Conservation (phyloP, 2,888 invertebrate genomes). For the Esperia sulphurella region DNA sequence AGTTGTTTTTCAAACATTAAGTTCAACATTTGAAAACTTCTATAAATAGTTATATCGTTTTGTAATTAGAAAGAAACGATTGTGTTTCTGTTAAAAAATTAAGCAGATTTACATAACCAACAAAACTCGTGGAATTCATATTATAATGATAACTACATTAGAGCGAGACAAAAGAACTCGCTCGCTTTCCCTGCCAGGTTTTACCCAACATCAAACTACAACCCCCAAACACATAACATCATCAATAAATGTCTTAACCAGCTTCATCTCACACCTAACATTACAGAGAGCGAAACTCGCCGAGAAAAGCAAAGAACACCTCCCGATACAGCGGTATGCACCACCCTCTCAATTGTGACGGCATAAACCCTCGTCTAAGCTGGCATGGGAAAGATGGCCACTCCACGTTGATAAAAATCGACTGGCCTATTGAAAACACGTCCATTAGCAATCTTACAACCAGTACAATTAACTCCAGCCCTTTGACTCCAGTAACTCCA, state of each 20-base stretch:
- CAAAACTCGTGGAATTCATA: too few relatives aligned
- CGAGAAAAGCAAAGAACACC: constrained; percentile 54
- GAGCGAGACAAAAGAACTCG: too few relatives aligned
- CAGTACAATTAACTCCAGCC: constrained; percentile 56
- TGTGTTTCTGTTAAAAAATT: too few relatives aligned
- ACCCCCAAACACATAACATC: not conserved
- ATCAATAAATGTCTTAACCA: not conserved
- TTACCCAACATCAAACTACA: not conserved
- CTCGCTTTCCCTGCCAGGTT: too few relatives aligned
- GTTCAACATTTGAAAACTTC: too few relatives aligned
- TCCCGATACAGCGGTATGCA: constrained; percentile 60
- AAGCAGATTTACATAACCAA: too few relatives aligned
- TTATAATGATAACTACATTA: too few relatives aligned
- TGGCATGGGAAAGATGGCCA: constrained; percentile 55
- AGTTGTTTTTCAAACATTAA: too few relatives aligned
- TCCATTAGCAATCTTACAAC: constrained; percentile 50
- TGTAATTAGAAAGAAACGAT: too few relatives aligned
- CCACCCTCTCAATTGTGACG: constrained; percentile 25
- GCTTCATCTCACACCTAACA: constrained; percentile 21
- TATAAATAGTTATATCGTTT: too few relatives aligned
- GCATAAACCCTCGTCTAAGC: constrained; percentile 41
- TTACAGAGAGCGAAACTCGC: constrained; percentile 70
- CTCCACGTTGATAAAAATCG: constrained; percentile 67
- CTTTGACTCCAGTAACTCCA: constrained; percentile 56
- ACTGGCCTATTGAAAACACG: constrained; percentile 61